Evolutionary conservation across 37 sponge, comb jelly and placozoan genomes (phyloP), one percentile per base, ranked within the genome.

Genomic region (Ephydatia muelleri): DNA sequence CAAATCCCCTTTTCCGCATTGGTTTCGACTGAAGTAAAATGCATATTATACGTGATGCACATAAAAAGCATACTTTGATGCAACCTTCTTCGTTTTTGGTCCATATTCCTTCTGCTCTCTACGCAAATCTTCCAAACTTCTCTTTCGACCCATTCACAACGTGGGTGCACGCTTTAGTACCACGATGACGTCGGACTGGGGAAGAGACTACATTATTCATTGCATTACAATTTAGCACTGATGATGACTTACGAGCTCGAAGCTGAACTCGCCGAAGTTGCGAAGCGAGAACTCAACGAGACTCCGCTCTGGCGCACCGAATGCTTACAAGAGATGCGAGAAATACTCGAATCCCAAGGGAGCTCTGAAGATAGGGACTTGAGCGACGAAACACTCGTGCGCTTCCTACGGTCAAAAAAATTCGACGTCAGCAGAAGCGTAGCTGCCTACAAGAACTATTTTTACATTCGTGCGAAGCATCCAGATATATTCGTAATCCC

Each of bases 351-450:
- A 27, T 23, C 38, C n/a, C 39, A 40, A 12, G 8, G 37, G 2
- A 33, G 38, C 33, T n/a, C 19, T 0, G 29, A 68, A n/a, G 85
- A 82, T 6, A 39, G 13, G 0, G 38, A 73, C 26, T 65, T 68
- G 4, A 85, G 87, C n/a, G 87, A 82, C 49, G 28, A 76, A 1
- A 87, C 86, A 36, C 77, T 87, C 13, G 13, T 93, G 34, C 69
- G 88, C 4, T 93, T 90, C 72, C 78, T 93, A 29, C 33, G 94
- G 26, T 66, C 88, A 40, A 90, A 85, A 49, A 93, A 93, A 73
- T 93, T 86, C 75, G 82, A 82, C 65, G 91, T 93, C 22, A 32
- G 48, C 33, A 82, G 90, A 34, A 79, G 88, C 34, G 68, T 87
- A 49, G 65, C 27, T 25, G 40, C 85, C 21, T 81, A 80, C 67